Base-by-base conservation (phyloP, 1,140 invertebrate species). In the Cardiocondyla obscurior region DNA sequence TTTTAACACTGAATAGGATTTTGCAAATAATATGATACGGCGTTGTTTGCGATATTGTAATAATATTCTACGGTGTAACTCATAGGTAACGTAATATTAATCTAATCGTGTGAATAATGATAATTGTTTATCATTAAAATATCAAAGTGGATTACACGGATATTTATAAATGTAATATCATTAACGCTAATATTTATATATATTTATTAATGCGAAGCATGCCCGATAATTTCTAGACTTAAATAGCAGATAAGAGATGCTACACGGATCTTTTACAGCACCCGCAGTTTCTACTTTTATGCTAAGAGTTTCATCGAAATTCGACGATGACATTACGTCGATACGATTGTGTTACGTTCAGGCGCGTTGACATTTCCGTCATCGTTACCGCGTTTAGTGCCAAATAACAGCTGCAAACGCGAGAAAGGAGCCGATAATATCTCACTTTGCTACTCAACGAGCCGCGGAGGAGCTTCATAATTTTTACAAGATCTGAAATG, bases 381-480 rank as follows among this genome's bases (percentile, higher is more conserved):
- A 85, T 46, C 62, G 49, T 85, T 83, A 28, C 65, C 60, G 19
- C 67, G 77, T 85, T 85, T 70, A 73, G 60, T 85, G 83, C 86
- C 86, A 87, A 84, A 79, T 83, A 83, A 46, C 86, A 81, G 67
- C 73, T 81, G 79, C 42, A 30, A 30, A 14, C 28, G 10, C 16
- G 16, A 51, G 76, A 87, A 81, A 64, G 60, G 51, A 19, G 25
- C 39, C 49, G 82, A 88, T 87, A 87, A 88, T 87, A 87, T 76
- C 69, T 70, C 69, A 70, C 57, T 79, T 86, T 58, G 67, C 19
- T 28, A 46, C 36, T 12, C 25, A 64, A 19, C 65, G 33, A 51
- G 42, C 25, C 33, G 30, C 51, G 30, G 16, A 39, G 42, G 28
- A 82, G 25, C 19, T 46, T 62, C 53, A 85, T 51, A 6, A 72